A percentile compares a stretch with the other conserved stretches of the same genome.
These are phyloP conservation scores for Mycalesis mineus DNA, from an alignment of 2,888 invertebrate genomes.

Conservation along the genomic window DNA sequence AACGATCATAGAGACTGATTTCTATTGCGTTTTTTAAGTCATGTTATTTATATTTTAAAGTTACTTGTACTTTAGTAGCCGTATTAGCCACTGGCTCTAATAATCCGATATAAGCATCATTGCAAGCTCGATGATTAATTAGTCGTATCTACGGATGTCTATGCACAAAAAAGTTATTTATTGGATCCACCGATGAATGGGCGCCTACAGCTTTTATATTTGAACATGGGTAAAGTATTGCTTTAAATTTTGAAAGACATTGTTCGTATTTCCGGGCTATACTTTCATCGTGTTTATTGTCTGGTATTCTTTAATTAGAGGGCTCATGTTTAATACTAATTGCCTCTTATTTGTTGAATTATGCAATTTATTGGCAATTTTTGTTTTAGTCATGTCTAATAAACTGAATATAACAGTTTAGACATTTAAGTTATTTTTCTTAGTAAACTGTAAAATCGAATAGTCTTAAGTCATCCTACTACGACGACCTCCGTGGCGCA, in stretches of 20 bases:
- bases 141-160: slow-evolving; percentile 34
- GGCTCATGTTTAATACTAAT: neutral
- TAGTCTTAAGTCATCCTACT: no score
- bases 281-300: neutral
- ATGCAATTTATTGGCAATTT: no score
- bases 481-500: no score
- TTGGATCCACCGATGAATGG: slow-evolving; percentile 12
- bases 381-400: no score
- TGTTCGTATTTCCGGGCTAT: slow-evolving; percentile 1
- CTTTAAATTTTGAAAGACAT: slow-evolving; percentile 2
- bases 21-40: neutral
- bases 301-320: neutral
- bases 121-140: slow-evolving; percentile 51
- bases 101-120: slow-evolving; percentile 53
- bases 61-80: slow-evolving; percentile 23
- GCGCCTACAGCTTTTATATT: slow-evolving; percentile 8
- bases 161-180: slow-evolving; percentile 34
- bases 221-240: slow-evolving; percentile 12
- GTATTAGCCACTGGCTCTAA: slow-evolving; percentile 45
- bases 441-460: no score
- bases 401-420: no score
- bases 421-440: neutral
- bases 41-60: slow-evolving; percentile 1
- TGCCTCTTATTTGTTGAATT: no score
- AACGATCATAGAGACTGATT: neutral